Base-by-base conservation (phyloP, 2,113 vertebrate genomes). In the Tychaedon coryphoeus region DNA sequence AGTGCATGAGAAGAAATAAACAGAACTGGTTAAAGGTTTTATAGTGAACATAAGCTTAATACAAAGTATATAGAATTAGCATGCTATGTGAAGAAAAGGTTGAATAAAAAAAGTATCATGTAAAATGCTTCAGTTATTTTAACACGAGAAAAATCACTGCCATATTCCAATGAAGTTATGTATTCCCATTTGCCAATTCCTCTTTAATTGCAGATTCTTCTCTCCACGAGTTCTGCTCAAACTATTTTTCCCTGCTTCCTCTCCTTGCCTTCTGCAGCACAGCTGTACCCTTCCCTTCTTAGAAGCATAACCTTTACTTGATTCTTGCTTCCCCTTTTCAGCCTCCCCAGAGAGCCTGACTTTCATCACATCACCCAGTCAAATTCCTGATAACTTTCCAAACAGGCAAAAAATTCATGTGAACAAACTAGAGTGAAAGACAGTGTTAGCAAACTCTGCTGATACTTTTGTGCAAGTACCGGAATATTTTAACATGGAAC, bases 381-480 rank as follows among this genome's bases (percentile, higher is more conserved):
- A 94, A 82, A 87, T 47, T 47, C 66, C 77, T 57, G 76, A 3
- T 34, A 62, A 72, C 89, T 73, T 95, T 82, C 60, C 95, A 95
- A 91, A 73, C 23, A 70, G 19, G 38, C 34, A 90, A 85, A 95
- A 92, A 88, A 77, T 38, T 76, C 62, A 54, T 40, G 47, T 66
- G 85, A 96, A 91, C 69, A 81, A 92, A 74, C 77, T 20, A 40
- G 36, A 90, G 87, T 48, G 93, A 88, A 95, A 91, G 73, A 45
- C 61, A 42, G 61, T 72, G 81, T 87, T 81, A 92, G 77, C 71
- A 95, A 97, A 95, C 74, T 79, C 70, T 42, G 73, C 26, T 33
- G 42, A 58, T 79, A 92, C 75, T 73, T 92, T 12, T 0, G 0
- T 72, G 85, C 34, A 82, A 87, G 84, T 62, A 79, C 34, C 1